Conservation (phyloP, 2,888 invertebrate genomes). For the Conomelus anceps region DNA sequence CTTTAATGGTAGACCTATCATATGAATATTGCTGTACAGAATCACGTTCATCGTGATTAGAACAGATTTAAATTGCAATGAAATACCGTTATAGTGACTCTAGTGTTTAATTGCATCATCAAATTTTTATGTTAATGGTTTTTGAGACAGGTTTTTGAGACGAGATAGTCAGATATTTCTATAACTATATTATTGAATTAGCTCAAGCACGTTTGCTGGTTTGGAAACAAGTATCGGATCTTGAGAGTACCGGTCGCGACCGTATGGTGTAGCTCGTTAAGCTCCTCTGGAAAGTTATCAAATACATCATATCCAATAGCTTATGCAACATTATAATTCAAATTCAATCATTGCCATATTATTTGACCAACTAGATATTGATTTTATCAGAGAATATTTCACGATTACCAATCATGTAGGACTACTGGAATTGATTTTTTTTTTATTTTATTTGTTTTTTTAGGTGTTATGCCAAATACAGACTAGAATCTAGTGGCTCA, state of each 20-base stretch:
- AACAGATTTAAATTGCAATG: not conserved
- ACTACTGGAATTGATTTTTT: not conserved
- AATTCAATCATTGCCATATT: not conserved
- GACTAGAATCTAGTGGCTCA: too few relatives aligned
- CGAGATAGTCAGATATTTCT: not conserved
- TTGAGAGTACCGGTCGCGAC: not conserved
- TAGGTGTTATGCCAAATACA: too few relatives aligned
- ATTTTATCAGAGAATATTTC: not conserved
- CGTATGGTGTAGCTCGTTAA: too few relatives aligned
- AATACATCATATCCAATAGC: not conserved
- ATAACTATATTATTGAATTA: not conserved
- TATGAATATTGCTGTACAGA: not conserved
- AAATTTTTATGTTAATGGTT: not conserved
- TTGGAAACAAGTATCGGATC: not conserved
- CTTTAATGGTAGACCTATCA: not conserved
- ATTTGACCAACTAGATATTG: not conserved
- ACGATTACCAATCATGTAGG: not conserved
- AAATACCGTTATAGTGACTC: not conserved
- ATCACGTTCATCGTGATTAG: not conserved
- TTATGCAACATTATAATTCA: not conserved
- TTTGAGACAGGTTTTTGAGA: not conserved
- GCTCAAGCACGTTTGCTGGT: not conserved
- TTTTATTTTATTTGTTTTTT: too few relatives aligned
- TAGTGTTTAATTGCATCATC: not conserved
- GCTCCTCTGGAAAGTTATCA: not conserved